A percentile compares a stretch with the other conserved stretches of the same genome.
Evolutionary conservation across 2,797 vertebrate species (phyloP).

Genomic region (Rallus crepitans): DNA sequence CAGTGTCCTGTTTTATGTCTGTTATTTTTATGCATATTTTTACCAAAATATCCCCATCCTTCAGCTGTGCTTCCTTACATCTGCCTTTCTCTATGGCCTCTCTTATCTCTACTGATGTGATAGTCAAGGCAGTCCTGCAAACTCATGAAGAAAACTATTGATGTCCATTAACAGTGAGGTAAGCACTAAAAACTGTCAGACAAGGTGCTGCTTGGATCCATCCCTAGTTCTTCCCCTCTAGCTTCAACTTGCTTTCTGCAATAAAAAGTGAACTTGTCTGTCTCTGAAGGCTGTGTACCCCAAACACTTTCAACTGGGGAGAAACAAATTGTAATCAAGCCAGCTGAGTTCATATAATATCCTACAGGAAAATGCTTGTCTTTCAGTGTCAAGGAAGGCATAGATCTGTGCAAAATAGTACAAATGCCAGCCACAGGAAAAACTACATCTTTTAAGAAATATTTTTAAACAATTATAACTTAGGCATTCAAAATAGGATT

Average conservation of each 20-base stretch:
- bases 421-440: not conserved
- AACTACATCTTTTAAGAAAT: not conserved
- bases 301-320: not conserved
- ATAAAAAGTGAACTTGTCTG: not conserved
- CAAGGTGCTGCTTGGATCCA: not conserved
- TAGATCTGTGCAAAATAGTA: not conserved
- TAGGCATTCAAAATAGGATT: not conserved
- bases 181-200: not conserved
- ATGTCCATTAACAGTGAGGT: not conserved
- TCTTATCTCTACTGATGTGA: not conserved
- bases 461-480: not conserved
- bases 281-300: not conserved
- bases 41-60: not conserved
- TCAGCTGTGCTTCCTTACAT: not conserved
- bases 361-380: not conserved
- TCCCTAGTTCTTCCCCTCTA: not conserved
- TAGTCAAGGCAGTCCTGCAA: not conserved
- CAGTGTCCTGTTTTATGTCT: not conserved
- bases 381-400: not conserved
- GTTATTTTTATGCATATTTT: not conserved
- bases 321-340: not conserved
- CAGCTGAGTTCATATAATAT: not conserved
- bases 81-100: not conserved
- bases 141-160: not conserved
- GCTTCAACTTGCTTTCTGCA: not conserved